Conservation (phyloP, 2,113 vertebrate species). For the Myotis yumanensis region DNA sequence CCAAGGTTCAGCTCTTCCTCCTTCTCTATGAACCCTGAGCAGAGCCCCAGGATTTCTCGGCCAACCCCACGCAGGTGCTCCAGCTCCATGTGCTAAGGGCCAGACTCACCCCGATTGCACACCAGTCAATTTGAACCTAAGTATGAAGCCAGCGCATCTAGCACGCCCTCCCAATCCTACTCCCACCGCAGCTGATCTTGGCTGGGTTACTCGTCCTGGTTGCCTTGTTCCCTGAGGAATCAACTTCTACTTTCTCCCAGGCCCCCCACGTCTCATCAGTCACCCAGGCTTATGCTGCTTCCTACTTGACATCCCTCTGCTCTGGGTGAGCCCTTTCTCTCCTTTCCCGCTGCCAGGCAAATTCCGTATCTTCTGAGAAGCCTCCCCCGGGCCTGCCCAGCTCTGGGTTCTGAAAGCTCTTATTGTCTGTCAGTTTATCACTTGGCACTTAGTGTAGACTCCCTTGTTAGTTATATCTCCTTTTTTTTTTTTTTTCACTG, state of each 20-base stretch:
- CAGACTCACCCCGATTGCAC: too few species aligned
- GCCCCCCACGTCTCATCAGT: fast-evolving
- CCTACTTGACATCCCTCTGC: not conserved
- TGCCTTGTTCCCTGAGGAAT: not conserved
- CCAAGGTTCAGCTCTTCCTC: not conserved
- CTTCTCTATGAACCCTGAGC: not conserved
- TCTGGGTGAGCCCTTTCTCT: not conserved
- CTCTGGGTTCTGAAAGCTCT: constrained; percentile 47
- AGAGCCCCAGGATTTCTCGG: not conserved
- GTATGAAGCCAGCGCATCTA: not conserved
- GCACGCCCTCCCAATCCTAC: fast-evolving
- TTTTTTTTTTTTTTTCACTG: not conserved
- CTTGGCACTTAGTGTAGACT: not conserved
- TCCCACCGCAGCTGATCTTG: not conserved
- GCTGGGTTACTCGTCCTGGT: not conserved
- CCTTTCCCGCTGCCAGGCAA: not conserved
- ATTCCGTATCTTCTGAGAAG: constrained; percentile 20
- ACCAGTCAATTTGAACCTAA: not conserved
- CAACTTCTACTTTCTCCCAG: not conserved
- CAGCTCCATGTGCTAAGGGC: not conserved
- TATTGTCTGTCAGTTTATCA: not conserved
- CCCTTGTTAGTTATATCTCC: not conserved
- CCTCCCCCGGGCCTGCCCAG: not conserved
- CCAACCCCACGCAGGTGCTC: not conserved
- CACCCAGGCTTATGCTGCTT: not conserved